phyloP scores from a whole-genome alignment of 1,140 invertebrate genomes.

The Atopsyche davidsoni region DNA sequence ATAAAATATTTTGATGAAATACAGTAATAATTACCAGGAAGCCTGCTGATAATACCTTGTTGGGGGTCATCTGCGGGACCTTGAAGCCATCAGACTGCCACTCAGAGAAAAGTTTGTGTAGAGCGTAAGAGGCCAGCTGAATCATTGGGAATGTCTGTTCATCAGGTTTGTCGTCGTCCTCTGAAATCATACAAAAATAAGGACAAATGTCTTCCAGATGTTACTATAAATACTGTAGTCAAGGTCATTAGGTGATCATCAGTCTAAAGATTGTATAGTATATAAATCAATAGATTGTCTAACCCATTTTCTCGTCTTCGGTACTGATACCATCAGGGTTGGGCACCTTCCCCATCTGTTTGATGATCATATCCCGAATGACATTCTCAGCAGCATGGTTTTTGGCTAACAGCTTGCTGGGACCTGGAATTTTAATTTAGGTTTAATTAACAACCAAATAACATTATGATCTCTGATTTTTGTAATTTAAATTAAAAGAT shows the following conservation, averaged over 20 bases:
- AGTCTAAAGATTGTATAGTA: too few relatives aligned
- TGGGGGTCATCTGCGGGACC: constrained; percentile 49
- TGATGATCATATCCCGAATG: constrained; percentile 60
- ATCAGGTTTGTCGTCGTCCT: constrained; percentile 23
- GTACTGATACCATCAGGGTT: background rate
- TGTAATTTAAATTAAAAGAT: background rate
- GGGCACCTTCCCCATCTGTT: constrained; percentile 55
- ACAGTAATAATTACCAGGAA: too few relatives aligned
- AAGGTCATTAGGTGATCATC: too few relatives aligned
- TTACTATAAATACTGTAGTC: too few relatives aligned
- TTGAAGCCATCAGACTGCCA: constrained; percentile 66
- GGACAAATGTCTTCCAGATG: too few relatives aligned
- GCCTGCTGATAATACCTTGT: too few relatives aligned
- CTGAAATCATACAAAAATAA: background rate
- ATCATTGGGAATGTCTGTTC: constrained; percentile 64
- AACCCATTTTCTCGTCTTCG: constrained; percentile 26
- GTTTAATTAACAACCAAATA: background rate
- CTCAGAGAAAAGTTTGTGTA: constrained; percentile 68
- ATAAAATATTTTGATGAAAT: too few relatives aligned
- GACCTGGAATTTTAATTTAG: constrained; percentile 34
- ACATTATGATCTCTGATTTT: background rate
- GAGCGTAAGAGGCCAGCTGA: constrained; percentile 66
- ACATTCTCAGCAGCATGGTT: constrained; percentile 68
- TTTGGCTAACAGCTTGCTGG: constrained; percentile 49
- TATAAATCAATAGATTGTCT: constrained; percentile 2